Percentiles rank a stretch among this genome's conserved stretches.
phyloP scores from a whole-genome alignment of 2,888 invertebrate genomes.

The Dermolepida albohirtum region DNA sequence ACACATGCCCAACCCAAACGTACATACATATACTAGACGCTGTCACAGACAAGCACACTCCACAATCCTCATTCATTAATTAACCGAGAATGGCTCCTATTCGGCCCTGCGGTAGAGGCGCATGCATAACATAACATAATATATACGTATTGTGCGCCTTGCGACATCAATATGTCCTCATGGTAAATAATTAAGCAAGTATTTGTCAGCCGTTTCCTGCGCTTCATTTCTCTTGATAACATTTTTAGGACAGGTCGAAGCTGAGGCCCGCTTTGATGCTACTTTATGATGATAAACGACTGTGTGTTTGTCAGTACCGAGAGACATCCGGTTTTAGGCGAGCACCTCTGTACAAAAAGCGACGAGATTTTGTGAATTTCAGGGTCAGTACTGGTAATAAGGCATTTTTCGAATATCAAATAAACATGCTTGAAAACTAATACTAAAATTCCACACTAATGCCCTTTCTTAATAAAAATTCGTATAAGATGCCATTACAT shows the following conservation, averaged over 20 bases:
- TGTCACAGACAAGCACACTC: constrained; percentile 30
- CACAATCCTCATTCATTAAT: constrained; percentile 56
- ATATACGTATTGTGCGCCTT: constrained; percentile 45
- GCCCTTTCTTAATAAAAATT: too few relatives aligned
- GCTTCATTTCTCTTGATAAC: constrained; percentile 62
- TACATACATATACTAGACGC: constrained; percentile 13
- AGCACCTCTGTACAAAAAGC: constrained; percentile 42
- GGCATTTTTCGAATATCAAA: too few relatives aligned
- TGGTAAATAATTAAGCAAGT: constrained; percentile 65
- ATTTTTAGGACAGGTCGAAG: constrained; percentile 63
- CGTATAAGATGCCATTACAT: too few relatives aligned
- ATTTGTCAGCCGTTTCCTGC: constrained; percentile 65
- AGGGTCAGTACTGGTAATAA: too few relatives aligned
- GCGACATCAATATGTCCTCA: constrained; percentile 62
- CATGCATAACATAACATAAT: neutral
- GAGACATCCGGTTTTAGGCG: constrained; percentile 60
- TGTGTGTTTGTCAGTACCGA: constrained; percentile 62
- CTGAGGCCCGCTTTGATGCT: constrained; percentile 62
- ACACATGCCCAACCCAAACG: neutral
- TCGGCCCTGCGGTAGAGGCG: constrained; percentile 9
- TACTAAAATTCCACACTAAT: too few relatives aligned
- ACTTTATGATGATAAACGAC: constrained; percentile 63
- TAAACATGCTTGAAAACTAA: too few relatives aligned
- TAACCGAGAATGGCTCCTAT: constrained; percentile 45
- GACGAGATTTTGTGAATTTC: too few relatives aligned